These are phyloP conservation scores for Myripristis jacobus DNA, from an alignment of 2,797 vertebrate genomes.

Conservation along the genomic window DNA sequence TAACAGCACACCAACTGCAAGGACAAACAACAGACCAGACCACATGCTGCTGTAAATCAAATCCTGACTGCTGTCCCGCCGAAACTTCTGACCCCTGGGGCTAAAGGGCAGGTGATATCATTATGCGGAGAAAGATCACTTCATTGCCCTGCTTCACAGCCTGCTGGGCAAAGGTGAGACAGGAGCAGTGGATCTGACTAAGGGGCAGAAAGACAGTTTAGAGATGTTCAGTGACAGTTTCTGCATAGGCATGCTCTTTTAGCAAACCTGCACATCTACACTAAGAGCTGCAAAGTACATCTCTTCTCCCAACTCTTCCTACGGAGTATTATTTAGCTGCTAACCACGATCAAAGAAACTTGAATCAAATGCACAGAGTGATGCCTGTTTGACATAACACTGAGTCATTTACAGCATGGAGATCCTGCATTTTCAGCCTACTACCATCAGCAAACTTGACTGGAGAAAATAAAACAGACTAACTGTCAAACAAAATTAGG, in stretches of 20 bases:
- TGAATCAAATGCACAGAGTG: not conserved
- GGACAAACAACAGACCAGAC: conserved; percentile 70
- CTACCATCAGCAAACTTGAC: not conserved
- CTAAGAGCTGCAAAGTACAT: no score
- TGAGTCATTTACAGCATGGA: not conserved
- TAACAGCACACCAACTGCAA: conserved; percentile 77
- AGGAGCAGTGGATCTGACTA: conserved; percentile 8
- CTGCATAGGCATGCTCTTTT: no score
- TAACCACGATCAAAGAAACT: not conserved
- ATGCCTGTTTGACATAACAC: no score
- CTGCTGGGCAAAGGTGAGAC: conserved; percentile 8
- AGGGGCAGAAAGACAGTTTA: not conserved
- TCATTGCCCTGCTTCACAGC: conserved; percentile 41
- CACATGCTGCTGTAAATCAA: conserved; percentile 81
- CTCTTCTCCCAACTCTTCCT: no score
- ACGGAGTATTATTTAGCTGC: no score
- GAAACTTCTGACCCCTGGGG: conserved; percentile 57
- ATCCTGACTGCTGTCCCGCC: conserved; percentile 51
- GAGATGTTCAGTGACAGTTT: not conserved
- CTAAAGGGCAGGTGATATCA: conserved; percentile 64
- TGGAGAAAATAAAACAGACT: no score
- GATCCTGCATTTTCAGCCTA: not conserved
- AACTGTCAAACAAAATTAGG: no score
- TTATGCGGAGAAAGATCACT: conserved; percentile 48
- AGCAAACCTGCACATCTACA: not conserved